Evolutionary conservation across 2,797 vertebrate genomes (phyloP), one percentile per base, ranked within the genome.

Genomic region (Leptodactylus fallax): DNA sequence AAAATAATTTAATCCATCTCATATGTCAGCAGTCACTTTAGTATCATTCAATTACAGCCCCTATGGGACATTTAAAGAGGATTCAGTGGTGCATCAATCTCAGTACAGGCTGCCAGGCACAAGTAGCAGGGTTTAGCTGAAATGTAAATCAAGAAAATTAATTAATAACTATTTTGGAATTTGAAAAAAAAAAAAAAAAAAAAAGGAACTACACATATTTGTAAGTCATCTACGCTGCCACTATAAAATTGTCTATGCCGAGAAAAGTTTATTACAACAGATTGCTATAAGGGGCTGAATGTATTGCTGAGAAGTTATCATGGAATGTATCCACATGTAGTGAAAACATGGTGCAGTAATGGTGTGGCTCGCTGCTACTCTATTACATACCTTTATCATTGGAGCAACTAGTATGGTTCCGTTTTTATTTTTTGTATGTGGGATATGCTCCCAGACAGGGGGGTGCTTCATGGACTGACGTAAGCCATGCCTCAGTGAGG

Each of bases 1-100:
- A 72, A 58, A 74, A 58, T 79, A 84, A 87, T 83, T 79, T 60
- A 79, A 89, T 89, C 25, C 21, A 82, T 45, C 14, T 67, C n/a
- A 77, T 78, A 45, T 77, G 76, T 89, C 71, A 71, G 21, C 79
- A 82, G 65, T 77, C 60, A 78, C 74, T 67, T 82, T 23, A 81
- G 58, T 51, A 81, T 78, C 19, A 86, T 79, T 86, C 27, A 82
- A 82, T 85, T 51, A 83, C 49, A 27, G 5, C 36, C 83, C 83
- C 77, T 60, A 71, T n/a, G 67, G 58, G 78, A 85, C 25, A 81
- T 27, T 58, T 76, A 14, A 63, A 53, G 27, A 45, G 19, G 53
- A 58, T 72, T 77, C 74, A 61, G 21, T 71, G 63, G 82, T 61
- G 61, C 65, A 74, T 72, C 23, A 72, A n/a, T 17, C 83, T 55